A percentile compares a stretch with the other conserved stretches of the same genome.
Evolutionary conservation across 2,797 vertebrate genomes (phyloP).

Genomic region (Schizothorax lantsangensis): DNA sequence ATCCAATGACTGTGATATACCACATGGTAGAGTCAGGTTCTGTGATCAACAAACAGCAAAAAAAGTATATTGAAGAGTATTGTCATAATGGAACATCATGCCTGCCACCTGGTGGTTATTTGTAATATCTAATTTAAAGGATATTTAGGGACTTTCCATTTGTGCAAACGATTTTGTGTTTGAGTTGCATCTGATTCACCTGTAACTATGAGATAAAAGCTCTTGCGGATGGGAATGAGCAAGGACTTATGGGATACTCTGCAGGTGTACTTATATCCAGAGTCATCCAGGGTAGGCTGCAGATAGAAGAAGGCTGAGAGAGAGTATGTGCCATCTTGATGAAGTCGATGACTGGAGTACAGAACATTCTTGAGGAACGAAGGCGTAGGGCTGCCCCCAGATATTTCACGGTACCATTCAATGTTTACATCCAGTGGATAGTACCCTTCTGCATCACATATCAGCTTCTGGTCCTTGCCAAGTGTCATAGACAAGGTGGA

Average conservation of each 20-base stretch:
- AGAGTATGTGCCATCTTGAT: conserved; percentile 75
- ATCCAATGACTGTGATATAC: conserved; percentile 42
- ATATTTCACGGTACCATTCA: conserved; percentile 72
- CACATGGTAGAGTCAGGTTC: conserved; percentile 40
- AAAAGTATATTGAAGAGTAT: background rate
- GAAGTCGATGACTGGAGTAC: conserved; percentile 77
- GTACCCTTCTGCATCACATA: conserved; percentile 73
- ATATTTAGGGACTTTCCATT: conserved; percentile 28
- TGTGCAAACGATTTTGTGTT: background rate
- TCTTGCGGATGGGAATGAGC: conserved; percentile 75
- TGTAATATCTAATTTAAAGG: background rate
- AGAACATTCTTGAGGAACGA: conserved; percentile 69
- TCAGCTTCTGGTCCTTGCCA: conserved; percentile 74
- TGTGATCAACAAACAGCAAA: background rate
- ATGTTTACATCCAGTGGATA: conserved; percentile 81
- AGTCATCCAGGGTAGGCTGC: conserved; percentile 63
- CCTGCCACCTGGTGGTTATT: conserved; percentile 63
- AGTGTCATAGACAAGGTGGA: conserved; percentile 65
- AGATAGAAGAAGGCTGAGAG: conserved; percentile 79
- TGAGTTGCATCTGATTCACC: conserved; percentile 59
- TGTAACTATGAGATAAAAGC: conserved; percentile 70
- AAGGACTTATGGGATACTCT: conserved; percentile 76
- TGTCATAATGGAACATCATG: conserved; percentile 28
- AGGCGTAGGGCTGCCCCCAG: conserved; percentile 61
- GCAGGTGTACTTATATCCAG: conserved; percentile 75